Base-by-base conservation (phyloP, 2,113 vertebrate species). In the Synchiropus splendidus region DNA sequence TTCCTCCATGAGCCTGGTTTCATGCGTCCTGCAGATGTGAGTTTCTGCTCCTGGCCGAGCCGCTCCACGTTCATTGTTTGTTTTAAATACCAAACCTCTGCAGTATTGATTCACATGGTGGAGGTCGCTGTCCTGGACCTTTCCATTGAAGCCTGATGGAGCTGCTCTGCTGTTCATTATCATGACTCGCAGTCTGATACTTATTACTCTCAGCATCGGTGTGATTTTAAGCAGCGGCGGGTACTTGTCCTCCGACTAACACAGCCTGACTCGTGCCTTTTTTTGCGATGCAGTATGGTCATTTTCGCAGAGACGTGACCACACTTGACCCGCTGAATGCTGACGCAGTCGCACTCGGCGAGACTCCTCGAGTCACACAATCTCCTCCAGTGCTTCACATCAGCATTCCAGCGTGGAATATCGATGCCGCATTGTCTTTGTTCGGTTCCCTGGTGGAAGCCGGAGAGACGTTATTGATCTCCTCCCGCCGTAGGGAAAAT, bases 401-500 rank as follows among this genome's bases (percentile, higher is more conserved):
- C 21, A 27, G 21, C 21, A 27, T 27, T 27, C 21, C 8, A 8
- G 21, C 8, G 21, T n/a, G 21, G 21, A 27, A 5, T 27, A 55
- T 60, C 27, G 39, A 59, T 58, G 44, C 42, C 34, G 39, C 38
- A 49, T 45, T 59, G 33, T 46, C 42, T 56, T 37, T 40, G 10
- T 30, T 53, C 50, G 40, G 45, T 17, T 31, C 43, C 12, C 15
- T 11, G 12, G 57, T 72, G 37, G 39, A 53, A 59, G 47, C 10
- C 46, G 53, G 38, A 39, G 60, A 64, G 67, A 70, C 54, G 6
- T 27, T 61, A 80, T 79, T 68, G 73, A 79, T 83, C 64, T 76
- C 48, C 42, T 8, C 54, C 51, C 15, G 31, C 12, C 50, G 44
- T 2, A 18, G 53, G 52, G 46, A 56, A 37, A 41, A 16, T 45